A percentile compares a stretch with the other conserved stretches of the same genome.
phyloP scores from a whole-genome alignment of 1,140 invertebrate species.

The Limonius californicus region DNA sequence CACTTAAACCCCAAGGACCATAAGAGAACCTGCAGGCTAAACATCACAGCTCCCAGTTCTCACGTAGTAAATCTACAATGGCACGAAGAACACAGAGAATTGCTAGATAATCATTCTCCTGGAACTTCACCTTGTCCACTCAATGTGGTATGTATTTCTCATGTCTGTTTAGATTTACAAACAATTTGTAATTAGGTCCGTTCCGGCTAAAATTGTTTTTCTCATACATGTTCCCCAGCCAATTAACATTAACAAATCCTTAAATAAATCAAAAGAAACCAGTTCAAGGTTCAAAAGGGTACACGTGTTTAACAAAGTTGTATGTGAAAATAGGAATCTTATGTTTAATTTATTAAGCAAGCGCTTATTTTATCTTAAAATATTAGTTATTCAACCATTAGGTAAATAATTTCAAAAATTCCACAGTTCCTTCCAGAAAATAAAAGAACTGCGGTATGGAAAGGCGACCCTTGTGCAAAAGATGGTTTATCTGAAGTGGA shows the following conservation, averaged over 20 bases:
- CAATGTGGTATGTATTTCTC: constrained; percentile 2
- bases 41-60: constrained; percentile 4
- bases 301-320: too few relatives aligned
- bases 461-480: constrained; percentile 36
- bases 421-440: constrained; percentile 38
- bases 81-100: background rate
- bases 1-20: background rate
- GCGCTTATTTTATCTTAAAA: too few relatives aligned
- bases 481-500: constrained; percentile 31
- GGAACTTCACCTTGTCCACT: background rate
- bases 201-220: background rate
- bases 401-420: too few relatives aligned
- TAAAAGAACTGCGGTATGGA: constrained; percentile 33
- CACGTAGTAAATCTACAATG: constrained; percentile 10
- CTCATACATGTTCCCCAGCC: background rate
- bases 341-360: too few relatives aligned
- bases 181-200: background rate
- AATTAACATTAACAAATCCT: too few relatives aligned
- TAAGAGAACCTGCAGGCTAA: background rate
- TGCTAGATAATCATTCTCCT: background rate
- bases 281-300: too few relatives aligned
- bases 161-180: background rate
- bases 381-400: background rate
- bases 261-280: too few relatives aligned
- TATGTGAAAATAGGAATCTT: too few relatives aligned